Evolutionary conservation across 1,140 invertebrate species (phyloP).

Genomic region (Phthorimaea operculella): DNA sequence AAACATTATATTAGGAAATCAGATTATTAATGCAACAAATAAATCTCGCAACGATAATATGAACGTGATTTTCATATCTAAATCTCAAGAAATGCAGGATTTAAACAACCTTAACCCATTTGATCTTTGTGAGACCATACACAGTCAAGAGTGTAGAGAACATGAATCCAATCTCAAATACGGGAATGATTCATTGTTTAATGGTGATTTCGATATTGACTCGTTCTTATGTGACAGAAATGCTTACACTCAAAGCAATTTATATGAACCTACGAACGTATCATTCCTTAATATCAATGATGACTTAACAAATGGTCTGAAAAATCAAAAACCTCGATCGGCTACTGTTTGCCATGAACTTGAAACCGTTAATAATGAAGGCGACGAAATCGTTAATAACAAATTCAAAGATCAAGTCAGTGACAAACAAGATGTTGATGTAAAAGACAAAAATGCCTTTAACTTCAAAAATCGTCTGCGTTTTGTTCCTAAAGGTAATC

Average conservation of each 20-base stretch:
- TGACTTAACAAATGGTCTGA: no score
- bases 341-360: no score
- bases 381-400: no score
- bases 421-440: no score
- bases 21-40: no score
- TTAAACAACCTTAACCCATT: constrained; percentile 24
- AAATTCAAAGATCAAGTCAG: no score
- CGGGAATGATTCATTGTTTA: neutral
- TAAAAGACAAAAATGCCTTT: neutral
- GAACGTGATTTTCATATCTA: constrained; percentile 17
- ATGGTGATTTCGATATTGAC: constrained; percentile 5
- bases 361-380: no score
- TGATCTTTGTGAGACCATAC: constrained; percentile 33
- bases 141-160: constrained; percentile 10
- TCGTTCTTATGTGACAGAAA: neutral
- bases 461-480: constrained; percentile 16
- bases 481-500: constrained; percentile 53
- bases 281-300: no score
- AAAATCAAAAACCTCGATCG: no score
- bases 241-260: neutral
- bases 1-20: no score
- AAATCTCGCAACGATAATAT: neutral
- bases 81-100: constrained; percentile 11
- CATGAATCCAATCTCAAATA: neutral
- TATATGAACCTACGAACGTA: no score